phyloP scores from a whole-genome alignment of 2,888 invertebrate species.

The Archips xylosteana region DNA sequence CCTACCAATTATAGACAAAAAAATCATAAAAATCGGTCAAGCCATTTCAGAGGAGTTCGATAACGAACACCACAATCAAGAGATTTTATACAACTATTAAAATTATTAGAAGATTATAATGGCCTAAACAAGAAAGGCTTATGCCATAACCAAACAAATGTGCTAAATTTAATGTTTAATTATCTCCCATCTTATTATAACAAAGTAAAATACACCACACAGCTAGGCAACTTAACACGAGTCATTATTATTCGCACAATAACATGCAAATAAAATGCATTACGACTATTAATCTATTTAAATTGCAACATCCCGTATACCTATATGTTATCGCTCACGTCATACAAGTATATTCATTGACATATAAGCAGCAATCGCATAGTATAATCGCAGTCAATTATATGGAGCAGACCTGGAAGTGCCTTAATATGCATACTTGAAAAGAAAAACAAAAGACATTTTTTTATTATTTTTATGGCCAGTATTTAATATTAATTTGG shows the following conservation, averaged over 20 bases:
- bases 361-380: constrained; percentile 49
- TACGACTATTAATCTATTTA: neutral
- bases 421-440: constrained; percentile 34
- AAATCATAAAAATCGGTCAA: no score
- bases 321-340: constrained; percentile 44
- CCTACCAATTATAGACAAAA: no score
- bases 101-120: no score
- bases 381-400: constrained; percentile 54
- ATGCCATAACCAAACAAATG: no score
- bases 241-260: neutral
- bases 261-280: neutral
- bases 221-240: neutral
- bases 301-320: constrained; percentile 28
- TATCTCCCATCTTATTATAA: neutral
- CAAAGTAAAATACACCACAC: neutral
- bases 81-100: no score
- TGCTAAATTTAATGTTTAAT: no score
- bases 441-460: constrained; percentile 2
- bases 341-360: constrained; percentile 54
- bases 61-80: no score
- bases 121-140: no score
- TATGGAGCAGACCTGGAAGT: constrained; percentile 49
- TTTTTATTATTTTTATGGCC: constrained; percentile 1
- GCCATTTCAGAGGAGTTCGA: no score
- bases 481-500: neutral